Conservation (phyloP, 2,888 invertebrate species). For the Eupithecia vulgata region DNA sequence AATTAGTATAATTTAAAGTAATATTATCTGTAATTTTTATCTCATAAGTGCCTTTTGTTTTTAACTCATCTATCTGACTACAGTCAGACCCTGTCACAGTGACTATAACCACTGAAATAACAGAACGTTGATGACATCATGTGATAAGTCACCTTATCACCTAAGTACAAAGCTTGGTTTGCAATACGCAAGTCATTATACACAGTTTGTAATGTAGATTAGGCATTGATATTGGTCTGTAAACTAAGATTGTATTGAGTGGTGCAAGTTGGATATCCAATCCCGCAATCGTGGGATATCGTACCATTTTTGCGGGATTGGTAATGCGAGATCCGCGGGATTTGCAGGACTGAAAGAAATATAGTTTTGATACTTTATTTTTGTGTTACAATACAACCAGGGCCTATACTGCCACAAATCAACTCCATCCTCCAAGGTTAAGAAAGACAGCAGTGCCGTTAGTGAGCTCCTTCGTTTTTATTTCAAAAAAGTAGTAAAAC, state of each 20-base stretch:
- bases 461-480: no score
- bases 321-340: no score
- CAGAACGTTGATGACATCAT: conserved; percentile 4
- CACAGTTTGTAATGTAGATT: background rate
- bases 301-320: no score
- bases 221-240: background rate
- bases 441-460: no score
- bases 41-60: background rate
- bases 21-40: background rate
- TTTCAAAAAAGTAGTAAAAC: no score
- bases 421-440: no score
- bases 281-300: no score
- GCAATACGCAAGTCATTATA: conserved; percentile 1
- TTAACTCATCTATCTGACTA: background rate
- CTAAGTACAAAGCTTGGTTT: background rate
- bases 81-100: background rate
- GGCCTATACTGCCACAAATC: no score
- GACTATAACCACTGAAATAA: background rate
- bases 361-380: no score
- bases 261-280: no score
- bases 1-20: background rate
- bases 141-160: conserved; percentile 7
- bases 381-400: no score
- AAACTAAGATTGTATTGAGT: background rate
- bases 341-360: no score